Percentiles rank a stretch among this genome's conserved stretches.
Conservation (phyloP, 2,113 vertebrate species). For the Sapajus apella region DNA sequence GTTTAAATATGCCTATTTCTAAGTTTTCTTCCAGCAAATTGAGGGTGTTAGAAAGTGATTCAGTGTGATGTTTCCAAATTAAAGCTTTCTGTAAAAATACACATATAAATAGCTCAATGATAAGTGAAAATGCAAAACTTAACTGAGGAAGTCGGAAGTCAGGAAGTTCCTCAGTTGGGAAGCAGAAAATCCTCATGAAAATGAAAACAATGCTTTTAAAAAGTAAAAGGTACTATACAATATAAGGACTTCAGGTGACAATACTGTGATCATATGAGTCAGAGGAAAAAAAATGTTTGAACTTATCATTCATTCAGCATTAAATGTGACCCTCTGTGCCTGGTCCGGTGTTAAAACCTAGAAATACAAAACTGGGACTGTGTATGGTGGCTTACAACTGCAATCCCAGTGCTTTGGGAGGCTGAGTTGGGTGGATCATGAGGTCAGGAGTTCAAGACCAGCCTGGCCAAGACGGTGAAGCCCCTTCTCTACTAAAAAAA, state of each 20-base stretch:
- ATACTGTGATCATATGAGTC: background rate
- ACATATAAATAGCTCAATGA: background rate
- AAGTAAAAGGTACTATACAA: background rate
- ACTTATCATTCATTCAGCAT: background rate
- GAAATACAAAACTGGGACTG: background rate
- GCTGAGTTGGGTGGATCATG: too few relatives aligned
- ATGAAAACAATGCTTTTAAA: conserved; percentile 16
- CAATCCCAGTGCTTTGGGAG: too few relatives aligned
- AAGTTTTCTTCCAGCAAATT: background rate
- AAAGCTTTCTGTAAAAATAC: conserved; percentile 9
- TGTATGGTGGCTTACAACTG: too few relatives aligned
- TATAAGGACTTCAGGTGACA: background rate
- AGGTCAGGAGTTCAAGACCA: too few relatives aligned
- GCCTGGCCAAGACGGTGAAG: too few relatives aligned
- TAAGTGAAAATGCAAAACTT: conserved; percentile 24
- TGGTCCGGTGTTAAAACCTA: background rate
- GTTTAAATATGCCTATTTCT: conserved; percentile 9
- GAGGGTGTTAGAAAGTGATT: background rate
- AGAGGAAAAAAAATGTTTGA: background rate
- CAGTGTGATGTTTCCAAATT: background rate
- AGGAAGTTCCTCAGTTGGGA: background rate
- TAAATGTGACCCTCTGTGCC: background rate
- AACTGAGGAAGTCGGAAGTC: background rate
- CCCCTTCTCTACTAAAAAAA: too few relatives aligned
- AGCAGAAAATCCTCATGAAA: background rate